Evolutionary conservation across 2,888 invertebrate species (phyloP).

Genomic region (Cephus sareptanus): DNA sequence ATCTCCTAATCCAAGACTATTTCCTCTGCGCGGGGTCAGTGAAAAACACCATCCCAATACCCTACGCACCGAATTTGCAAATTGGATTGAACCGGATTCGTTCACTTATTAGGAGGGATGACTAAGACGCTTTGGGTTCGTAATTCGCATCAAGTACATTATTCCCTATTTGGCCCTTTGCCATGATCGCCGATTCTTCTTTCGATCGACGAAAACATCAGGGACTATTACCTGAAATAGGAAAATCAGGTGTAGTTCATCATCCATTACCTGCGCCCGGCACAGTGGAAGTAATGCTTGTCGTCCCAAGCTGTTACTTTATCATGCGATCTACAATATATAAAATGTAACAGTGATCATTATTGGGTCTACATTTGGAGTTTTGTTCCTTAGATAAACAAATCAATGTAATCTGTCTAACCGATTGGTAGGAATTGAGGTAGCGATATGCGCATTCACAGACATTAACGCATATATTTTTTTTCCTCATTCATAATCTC

Average conservation of each 20-base stretch:
- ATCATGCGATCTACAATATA: neutral
- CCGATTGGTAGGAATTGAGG: too few relatives aligned
- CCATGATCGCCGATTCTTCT: neutral
- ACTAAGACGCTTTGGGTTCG: neutral
- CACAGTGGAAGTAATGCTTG: neutral
- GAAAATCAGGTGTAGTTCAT: neutral
- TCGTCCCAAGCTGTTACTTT: neutral
- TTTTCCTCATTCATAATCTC: too few relatives aligned
- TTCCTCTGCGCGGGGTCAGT: neutral
- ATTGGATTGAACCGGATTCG: neutral
- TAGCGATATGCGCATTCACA: too few relatives aligned
- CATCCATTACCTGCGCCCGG: neutral
- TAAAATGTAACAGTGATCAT: neutral
- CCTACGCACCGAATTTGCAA: neutral
- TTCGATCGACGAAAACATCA: neutral
- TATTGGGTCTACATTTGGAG: neutral
- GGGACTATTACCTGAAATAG: neutral
- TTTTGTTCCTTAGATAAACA: neutral
- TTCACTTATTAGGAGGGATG: neutral
- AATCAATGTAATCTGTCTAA: too few relatives aligned
- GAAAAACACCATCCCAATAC: neutral
- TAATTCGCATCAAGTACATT: neutral
- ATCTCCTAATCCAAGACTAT: neutral
- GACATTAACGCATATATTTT: too few relatives aligned
- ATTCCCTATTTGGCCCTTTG: neutral